Evolutionary conservation across 2,888 invertebrate genomes (phyloP), one percentile per base, ranked within the genome.

Genomic region (Cremastinae sp.): DNA sequence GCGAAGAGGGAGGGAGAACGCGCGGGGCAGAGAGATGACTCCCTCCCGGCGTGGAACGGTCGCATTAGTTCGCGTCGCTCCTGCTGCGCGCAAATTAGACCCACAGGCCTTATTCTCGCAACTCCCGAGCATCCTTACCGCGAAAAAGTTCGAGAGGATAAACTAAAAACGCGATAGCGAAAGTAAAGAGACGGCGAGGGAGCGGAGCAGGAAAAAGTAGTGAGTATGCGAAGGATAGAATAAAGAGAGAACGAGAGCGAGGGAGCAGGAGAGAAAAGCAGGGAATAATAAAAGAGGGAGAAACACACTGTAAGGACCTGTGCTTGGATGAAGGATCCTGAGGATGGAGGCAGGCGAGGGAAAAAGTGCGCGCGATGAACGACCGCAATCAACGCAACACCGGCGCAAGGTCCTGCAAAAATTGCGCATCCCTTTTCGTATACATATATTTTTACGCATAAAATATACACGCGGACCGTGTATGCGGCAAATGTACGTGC

Each of bases 51-150:
- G 84, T 81, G 85, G 83, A 81, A 80, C 84, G 82, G 74, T 78
- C 82, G 85, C 88, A 88, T 88, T 88, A 86, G 88, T 88, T 87
- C 84, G 86, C 84, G 86, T 87, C 84, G 87, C 86, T 85, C 88
- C 88, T 78, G 88, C 88, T 89, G 88, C 71, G 88, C 84, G 86
- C 86, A 88, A 88, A 88, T 88, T 88, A 88, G 87, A 87, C 82
- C 84, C 83, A 78, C 81, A 82, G 81, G 81, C 80, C 71, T 58
- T 73, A 49, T 71, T 62, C 65, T 61, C 75, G 58, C 69, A 58
- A 45, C 69, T 62, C 38, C 51, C 38, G 69, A 58, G 75, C 66
- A 68, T 68, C 58, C 28, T 28, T 28, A 28, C 28, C 28, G 28
- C 28, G 28, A 28, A 28, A 28, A 28, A 28, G 28, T 28, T 28